Percentiles rank a stretch among this genome's conserved stretches.
These are phyloP conservation scores for Notothenia coriiceps DNA, from an alignment of 2,113 vertebrate species.

Conservation along the genomic window DNA sequence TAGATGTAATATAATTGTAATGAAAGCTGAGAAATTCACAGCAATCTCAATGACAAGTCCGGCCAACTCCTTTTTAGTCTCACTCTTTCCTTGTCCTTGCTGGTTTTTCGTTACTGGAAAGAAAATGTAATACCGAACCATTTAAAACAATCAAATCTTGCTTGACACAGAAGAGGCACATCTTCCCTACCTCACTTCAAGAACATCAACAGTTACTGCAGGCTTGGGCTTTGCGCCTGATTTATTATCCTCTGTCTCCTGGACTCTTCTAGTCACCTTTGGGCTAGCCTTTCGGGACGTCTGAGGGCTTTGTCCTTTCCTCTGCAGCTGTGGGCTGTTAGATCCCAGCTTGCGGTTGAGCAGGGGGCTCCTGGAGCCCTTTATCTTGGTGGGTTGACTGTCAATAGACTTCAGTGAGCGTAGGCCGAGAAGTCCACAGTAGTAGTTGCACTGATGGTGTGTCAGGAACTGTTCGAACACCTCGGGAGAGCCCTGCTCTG, in stretches of 20 bases:
- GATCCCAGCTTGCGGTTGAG: slow-evolving; percentile 88
- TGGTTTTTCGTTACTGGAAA: slow-evolving; percentile 45
- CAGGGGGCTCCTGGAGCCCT: slow-evolving; percentile 91
- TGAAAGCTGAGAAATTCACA: slow-evolving; percentile 51
- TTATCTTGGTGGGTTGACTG: slow-evolving; percentile 84
- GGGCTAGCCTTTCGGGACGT: slow-evolving; percentile 87
- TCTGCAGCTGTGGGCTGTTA: slow-evolving; percentile 91
- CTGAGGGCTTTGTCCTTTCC: slow-evolving; percentile 91
- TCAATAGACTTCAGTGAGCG: slow-evolving; percentile 86
- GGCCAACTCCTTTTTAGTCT: slow-evolving; percentile 23
- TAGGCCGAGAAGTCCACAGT: slow-evolving; percentile 91
- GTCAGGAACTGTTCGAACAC: slow-evolving; percentile 90
- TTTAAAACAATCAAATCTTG: slow-evolving; percentile 4
- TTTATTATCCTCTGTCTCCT: slow-evolving; percentile 77
- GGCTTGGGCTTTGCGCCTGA: slow-evolving; percentile 70
- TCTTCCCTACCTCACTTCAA: slow-evolving; percentile 77
- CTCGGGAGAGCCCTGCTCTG: slow-evolving; percentile 87
- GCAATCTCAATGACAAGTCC: slow-evolving; percentile 35
- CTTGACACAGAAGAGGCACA: not conserved
- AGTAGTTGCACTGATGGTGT: slow-evolving; percentile 91
- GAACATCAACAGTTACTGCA: slow-evolving; percentile 73
- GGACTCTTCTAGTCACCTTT: slow-evolving; percentile 84
- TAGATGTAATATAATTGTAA: not conserved
- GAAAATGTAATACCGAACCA: slow-evolving; percentile 20
- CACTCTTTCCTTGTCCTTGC: slow-evolving; percentile 19